phyloP scores from a whole-genome alignment of 2,113 vertebrate genomes.

The Pampusana beccarii region DNA sequence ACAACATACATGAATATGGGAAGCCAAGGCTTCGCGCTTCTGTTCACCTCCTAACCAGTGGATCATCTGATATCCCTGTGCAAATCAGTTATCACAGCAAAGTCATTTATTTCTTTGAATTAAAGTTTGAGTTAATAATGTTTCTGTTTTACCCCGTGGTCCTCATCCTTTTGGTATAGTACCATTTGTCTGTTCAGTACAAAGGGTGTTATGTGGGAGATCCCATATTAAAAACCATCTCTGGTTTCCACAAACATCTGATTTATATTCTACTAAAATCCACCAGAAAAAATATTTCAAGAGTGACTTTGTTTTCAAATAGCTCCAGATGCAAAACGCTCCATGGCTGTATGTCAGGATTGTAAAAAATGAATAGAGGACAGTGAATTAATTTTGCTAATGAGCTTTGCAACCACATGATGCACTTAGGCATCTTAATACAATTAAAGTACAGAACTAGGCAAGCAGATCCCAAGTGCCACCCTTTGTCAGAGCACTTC shows the following conservation, averaged over 20 bases:
- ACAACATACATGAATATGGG: background rate
- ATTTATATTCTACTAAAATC: background rate
- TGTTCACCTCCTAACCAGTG: background rate
- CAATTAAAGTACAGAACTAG: slow-evolving; percentile 27
- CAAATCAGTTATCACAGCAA: background rate
- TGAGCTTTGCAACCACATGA: slow-evolving; percentile 50
- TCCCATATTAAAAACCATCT: background rate
- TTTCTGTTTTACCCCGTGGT: background rate
- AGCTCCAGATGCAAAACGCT: slow-evolving; percentile 29
- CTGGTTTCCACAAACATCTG: background rate
- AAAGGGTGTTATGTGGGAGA: background rate
- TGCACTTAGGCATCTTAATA: slow-evolving; percentile 28
- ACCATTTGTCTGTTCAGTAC: background rate
- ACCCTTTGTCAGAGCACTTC: slow-evolving; percentile 16
- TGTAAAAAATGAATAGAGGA: slow-evolving; percentile 47
- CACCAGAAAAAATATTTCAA: background rate
- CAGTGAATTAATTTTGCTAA: slow-evolving; percentile 64
- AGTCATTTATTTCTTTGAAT: background rate
- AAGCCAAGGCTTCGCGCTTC: background rate
- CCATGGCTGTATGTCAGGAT: slow-evolving; percentile 23
- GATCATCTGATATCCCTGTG: background rate
- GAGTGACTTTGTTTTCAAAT: slow-evolving; percentile 19
- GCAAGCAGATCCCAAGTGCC: slow-evolving; percentile 2
- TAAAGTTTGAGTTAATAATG: background rate
- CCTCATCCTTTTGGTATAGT: background rate